A percentile compares a stretch with the other conserved stretches of the same genome.
Conservation (phyloP, 2,888 invertebrate species). For the Perizoma affinitatum region DNA sequence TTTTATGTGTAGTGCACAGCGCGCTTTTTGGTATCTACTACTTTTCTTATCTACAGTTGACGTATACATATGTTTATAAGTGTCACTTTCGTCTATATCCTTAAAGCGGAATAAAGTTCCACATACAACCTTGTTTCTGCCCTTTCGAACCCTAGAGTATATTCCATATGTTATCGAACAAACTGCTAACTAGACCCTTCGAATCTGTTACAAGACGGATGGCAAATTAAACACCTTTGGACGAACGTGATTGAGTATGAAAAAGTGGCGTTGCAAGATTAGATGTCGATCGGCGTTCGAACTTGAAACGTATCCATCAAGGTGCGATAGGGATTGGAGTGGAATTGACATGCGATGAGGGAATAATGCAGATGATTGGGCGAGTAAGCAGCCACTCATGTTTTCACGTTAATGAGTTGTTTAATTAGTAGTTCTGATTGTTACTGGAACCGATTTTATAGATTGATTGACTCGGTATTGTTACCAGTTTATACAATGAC, state of each 20-base stretch:
- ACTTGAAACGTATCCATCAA: slow-evolving; percentile 51
- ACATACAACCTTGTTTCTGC: slow-evolving; percentile 5
- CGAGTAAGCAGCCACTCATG: background rate
- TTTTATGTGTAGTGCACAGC: too few species aligned
- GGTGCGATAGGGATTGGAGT: slow-evolving; percentile 25
- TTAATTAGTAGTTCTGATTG: background rate
- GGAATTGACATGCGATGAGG: slow-evolving; percentile 22
- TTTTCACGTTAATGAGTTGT: background rate
- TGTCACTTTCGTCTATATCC: background rate
- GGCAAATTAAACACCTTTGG: slow-evolving; percentile 69
- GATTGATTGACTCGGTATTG: too few species aligned
- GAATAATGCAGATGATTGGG: slow-evolving; percentile 15
- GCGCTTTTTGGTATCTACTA: too few species aligned
- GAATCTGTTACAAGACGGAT: slow-evolving; percentile 74
- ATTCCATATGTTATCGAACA: slow-evolving; percentile 38
- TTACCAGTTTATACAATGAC: too few species aligned
- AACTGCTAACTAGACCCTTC: slow-evolving; percentile 45
- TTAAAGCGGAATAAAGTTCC: background rate
- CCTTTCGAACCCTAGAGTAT: slow-evolving; percentile 17
- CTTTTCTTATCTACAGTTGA: too few species aligned
- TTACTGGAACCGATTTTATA: too few species aligned
- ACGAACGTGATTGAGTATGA: slow-evolving; percentile 77
- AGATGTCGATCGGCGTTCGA: slow-evolving; percentile 51
- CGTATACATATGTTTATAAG: too few species aligned
- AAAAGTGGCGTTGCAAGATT: slow-evolving; percentile 69